These are phyloP conservation scores for Atlantisia rogersi DNA, from an alignment of 2,113 vertebrate genomes.

Conservation along the genomic window DNA sequence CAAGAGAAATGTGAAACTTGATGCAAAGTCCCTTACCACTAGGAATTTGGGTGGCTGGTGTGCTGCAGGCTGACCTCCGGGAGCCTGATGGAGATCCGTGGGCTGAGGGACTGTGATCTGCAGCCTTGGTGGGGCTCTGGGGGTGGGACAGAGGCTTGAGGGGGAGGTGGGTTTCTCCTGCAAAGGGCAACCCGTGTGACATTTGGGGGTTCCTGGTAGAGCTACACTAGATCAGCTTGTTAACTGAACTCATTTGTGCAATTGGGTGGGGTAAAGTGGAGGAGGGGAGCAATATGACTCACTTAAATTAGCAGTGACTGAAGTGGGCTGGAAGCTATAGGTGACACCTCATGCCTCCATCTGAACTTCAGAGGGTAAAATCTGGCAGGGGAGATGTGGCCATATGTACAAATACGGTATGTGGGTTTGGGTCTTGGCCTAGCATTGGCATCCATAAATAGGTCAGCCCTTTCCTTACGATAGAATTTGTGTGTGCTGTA, in stretches of 20 bases:
- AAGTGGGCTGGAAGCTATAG: neutral
- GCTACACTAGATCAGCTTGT: fast-evolving
- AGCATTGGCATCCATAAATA: slow-evolving; percentile 14
- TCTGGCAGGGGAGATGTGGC: neutral
- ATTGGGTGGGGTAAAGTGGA: neutral
- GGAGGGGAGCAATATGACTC: neutral
- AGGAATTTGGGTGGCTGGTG: neutral
- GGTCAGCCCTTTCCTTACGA: neutral
- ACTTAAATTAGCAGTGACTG: neutral
- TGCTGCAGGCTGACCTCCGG: neutral
- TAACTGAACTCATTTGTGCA: neutral
- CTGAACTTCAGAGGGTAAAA: neutral
- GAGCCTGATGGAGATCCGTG: neutral
- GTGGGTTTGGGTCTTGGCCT: neutral
- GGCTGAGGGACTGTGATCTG: neutral
- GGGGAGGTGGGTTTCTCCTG: neutral
- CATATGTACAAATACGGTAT: neutral
- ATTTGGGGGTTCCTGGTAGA: neutral
- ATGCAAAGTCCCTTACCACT: neutral
- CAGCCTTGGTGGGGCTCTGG: neutral
- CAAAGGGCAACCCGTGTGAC: neutral
- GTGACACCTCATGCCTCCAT: neutral
- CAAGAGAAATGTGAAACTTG: slow-evolving; percentile 14
- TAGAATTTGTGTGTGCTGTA: neutral
- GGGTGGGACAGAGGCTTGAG: neutral